Percentiles rank a stretch among this genome's conserved stretches.
These are phyloP conservation scores for Drosophila equinoxialis DNA, from an alignment of 1,140 invertebrate species.

Conservation along the genomic window DNA sequence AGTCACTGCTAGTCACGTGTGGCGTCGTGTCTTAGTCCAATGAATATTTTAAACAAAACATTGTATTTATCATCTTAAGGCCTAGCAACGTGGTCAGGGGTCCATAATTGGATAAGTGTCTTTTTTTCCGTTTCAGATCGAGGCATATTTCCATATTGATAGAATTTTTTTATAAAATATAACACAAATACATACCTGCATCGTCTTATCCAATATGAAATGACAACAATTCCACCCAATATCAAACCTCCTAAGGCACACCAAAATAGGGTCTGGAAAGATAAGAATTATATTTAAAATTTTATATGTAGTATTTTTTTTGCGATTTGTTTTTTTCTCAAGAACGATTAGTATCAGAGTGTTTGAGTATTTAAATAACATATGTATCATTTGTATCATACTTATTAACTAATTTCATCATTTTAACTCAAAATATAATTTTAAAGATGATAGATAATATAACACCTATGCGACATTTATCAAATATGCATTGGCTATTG, in stretches of 20 bases:
- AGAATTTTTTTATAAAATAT: slow-evolving; percentile 20
- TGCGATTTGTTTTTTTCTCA: no score
- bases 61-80: slow-evolving; percentile 6
- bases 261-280: slow-evolving; percentile 81
- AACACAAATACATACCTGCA: slow-evolving; percentile 74
- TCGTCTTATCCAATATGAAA: slow-evolving; percentile 83
- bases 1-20: slow-evolving; percentile 55
- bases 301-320: no score
- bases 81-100: slow-evolving; percentile 28
- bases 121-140: neutral
- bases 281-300: neutral
- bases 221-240: slow-evolving; percentile 81
- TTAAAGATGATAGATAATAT: no score
- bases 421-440: no score
- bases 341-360: no score
- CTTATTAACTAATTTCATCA: no score
- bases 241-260: slow-evolving; percentile 82
- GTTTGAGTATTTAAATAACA: no score
- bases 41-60: slow-evolving; percentile 21
- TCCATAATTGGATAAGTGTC: slow-evolving; percentile 58
- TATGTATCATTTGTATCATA: no score
- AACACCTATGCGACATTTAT: no score
- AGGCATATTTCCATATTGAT: slow-evolving; percentile 22
- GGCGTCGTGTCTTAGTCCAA: slow-evolving; percentile 42
- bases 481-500: no score